phyloP scores from a whole-genome alignment of 2,888 invertebrate genomes.

The Neoascia interrupta region DNA sequence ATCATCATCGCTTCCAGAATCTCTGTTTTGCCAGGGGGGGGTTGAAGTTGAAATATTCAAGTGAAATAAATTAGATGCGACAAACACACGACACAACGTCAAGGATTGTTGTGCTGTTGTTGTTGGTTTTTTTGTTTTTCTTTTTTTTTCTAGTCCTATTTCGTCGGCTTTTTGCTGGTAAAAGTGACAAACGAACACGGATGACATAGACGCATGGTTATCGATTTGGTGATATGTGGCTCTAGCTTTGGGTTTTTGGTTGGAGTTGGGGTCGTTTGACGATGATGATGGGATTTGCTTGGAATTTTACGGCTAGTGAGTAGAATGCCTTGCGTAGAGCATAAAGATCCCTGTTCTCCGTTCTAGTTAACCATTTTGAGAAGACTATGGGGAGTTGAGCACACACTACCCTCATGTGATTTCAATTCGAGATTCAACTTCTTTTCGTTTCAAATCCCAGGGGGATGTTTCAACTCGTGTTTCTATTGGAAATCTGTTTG shows the following conservation, averaged over 20 bases:
- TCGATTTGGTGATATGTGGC: constrained; percentile 53
- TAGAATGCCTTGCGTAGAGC: not conserved
- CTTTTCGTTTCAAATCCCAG: constrained; percentile 25
- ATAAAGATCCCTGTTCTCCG: not conserved
- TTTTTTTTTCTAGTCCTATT: not conserved
- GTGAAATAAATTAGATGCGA: constrained; percentile 61
- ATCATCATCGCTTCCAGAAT: constrained; percentile 42
- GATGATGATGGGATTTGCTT: constrained; percentile 55
- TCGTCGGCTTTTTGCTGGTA: constrained; percentile 16
- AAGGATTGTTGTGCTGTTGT: constrained; percentile 8
- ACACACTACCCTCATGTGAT: constrained; percentile 26
- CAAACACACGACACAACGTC: constrained; percentile 36
- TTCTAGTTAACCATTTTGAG: constrained; percentile 30
- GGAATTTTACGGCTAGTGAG: constrained; percentile 20
- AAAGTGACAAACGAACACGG: constrained; percentile 37
- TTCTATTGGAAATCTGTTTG: constrained; percentile 13
- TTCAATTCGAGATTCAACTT: constrained; percentile 41
- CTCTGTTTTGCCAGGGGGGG: constrained; percentile 41
- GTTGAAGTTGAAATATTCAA: constrained; percentile 47
- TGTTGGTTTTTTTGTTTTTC: constrained; percentile 16
- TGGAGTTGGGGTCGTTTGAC: constrained; percentile 36
- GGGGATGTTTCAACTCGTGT: constrained; percentile 13
- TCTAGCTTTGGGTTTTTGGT: too few relatives aligned
- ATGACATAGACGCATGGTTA: constrained; percentile 48
- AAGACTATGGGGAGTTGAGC: constrained; percentile 40